Percentiles rank a stretch among this genome's conserved stretches.
These are phyloP conservation scores for Micoletzkya japonica DNA, from an alignment of 2,888 invertebrate genomes.

Conservation along the genomic window DNA sequence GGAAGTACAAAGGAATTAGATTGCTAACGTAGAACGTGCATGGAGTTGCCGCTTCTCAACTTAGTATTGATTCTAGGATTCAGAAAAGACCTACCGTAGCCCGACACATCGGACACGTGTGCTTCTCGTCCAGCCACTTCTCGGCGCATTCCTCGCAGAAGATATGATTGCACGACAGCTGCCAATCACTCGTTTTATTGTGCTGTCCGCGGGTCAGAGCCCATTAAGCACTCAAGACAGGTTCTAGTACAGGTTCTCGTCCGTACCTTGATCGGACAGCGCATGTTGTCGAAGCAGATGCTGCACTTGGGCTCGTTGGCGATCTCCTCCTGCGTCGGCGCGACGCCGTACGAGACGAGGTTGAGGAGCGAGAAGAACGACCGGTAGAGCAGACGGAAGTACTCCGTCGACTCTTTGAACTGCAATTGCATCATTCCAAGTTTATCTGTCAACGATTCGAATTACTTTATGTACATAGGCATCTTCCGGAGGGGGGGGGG, in stretches of 20 bases:
- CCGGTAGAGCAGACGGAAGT: not conserved
- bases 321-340: slow-evolving; percentile 30
- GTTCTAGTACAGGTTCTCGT: not conserved
- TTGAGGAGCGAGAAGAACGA: slow-evolving; percentile 12
- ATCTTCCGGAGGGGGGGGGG: too few relatives aligned
- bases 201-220: not conserved
- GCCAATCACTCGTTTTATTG: not conserved
- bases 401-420: slow-evolving; percentile 14
- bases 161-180: slow-evolving; percentile 53
- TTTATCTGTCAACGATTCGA: too few relatives aligned
- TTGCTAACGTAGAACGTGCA: not conserved
- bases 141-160: slow-evolving; percentile 56
- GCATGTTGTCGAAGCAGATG: slow-evolving; percentile 30
- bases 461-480: too few relatives aligned
- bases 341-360: slow-evolving; percentile 24
- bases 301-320: slow-evolving; percentile 29
- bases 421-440: too few relatives aligned
- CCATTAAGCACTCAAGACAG: not conserved
- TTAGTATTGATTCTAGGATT: not conserved
- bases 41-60: not conserved
- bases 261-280: slow-evolving; percentile 38
- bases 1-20: not conserved
- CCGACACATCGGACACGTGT: slow-evolving; percentile 56
- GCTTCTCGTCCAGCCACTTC: slow-evolving; percentile 53
- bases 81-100: slow-evolving; percentile 34